Evolutionary conservation across 2,113 vertebrate species (phyloP).

Genomic region (Tragelaphus strepsiceros): DNA sequence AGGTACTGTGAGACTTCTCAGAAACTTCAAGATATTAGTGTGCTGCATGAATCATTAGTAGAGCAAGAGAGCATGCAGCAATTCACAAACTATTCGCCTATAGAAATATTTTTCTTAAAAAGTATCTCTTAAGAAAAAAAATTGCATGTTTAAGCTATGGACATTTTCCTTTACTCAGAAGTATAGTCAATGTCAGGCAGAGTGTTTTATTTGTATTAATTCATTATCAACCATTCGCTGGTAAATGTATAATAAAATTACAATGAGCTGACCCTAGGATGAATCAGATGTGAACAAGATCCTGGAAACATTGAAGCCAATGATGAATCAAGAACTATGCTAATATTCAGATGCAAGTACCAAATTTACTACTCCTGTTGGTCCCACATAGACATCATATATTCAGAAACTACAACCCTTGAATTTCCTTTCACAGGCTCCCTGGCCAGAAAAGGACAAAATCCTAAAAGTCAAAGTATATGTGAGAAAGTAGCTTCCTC

Average conservation of each 20-base stretch:
- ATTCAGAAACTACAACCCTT: not conserved
- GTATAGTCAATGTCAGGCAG: not conserved
- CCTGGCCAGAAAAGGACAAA: not conserved
- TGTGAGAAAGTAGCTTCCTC: not conserved
- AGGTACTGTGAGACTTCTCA: not conserved
- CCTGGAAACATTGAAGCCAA: not conserved
- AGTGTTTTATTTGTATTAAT: constrained; percentile 5
- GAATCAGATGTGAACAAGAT: not conserved
- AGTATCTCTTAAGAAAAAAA: not conserved
- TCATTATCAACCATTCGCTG: not conserved
- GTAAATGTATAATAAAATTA: constrained; percentile 15
- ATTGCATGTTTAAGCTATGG: not conserved
- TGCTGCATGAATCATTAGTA: not conserved
- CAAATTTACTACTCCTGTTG: not conserved
- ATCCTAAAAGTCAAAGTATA: not conserved
- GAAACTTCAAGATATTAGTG: not conserved
- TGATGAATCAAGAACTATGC: not conserved
- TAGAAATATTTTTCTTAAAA: not conserved
- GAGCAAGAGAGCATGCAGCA: not conserved
- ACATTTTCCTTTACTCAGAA: constrained; percentile 2
- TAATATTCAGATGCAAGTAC: not conserved
- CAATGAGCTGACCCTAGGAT: not conserved
- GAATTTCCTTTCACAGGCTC: not conserved
- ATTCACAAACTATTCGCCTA: not conserved
- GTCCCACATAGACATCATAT: not conserved